phyloP scores from a whole-genome alignment of 1,140 invertebrate species.

The Cydia amplana region DNA sequence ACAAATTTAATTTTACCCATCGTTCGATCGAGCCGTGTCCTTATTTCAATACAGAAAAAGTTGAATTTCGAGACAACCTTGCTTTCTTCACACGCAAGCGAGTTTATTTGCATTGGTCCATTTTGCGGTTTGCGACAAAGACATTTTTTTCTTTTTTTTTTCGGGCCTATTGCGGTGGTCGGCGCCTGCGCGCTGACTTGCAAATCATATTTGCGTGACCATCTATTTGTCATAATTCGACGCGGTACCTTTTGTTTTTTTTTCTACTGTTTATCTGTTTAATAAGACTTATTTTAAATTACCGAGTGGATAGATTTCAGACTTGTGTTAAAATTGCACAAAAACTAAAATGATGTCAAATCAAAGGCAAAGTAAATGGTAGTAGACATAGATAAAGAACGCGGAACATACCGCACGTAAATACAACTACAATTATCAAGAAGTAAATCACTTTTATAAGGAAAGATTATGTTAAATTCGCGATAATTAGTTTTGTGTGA shows the following conservation, averaged over 20 bases:
- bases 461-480: too few species aligned
- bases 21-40: too few species aligned
- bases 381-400: too few species aligned
- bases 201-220: conserved; percentile 43
- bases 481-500: too few species aligned
- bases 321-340: not conserved
- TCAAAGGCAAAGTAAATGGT: too few species aligned
- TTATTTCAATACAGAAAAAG: not conserved
- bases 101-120: conserved; percentile 23
- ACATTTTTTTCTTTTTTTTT: conserved; percentile 45
- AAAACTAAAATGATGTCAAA: too few species aligned
- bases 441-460: too few species aligned
- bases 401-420: not conserved
- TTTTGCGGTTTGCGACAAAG: conserved; percentile 69
- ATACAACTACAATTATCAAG: not conserved
- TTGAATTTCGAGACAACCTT: conserved; percentile 27
- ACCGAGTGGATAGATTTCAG: not conserved
- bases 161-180: conserved; percentile 44
- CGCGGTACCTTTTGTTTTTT: conserved; percentile 44
- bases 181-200: conserved; percentile 60
- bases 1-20: conserved; percentile 5
- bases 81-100: not conserved
- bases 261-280: conserved; percentile 32
- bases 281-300: conserved; percentile 38
- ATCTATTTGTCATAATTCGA: conserved; percentile 56